Evolutionary conservation across 2,888 invertebrate genomes (phyloP), one percentile per base, ranked within the genome.

Genomic region (Lycia hirtaria): DNA sequence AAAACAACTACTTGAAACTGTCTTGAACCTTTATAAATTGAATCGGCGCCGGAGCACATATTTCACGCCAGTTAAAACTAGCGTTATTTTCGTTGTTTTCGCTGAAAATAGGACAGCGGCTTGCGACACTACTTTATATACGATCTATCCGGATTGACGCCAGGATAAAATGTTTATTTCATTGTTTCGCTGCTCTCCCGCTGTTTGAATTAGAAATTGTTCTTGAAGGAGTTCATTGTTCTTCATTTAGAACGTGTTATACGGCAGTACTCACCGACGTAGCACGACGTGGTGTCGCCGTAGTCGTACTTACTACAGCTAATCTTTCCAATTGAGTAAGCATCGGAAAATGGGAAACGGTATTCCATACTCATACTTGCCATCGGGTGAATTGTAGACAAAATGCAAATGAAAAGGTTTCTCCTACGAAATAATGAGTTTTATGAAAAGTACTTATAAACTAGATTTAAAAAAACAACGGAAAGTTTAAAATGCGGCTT

Each of bases 41-140:
- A 9, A 33, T 33, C 17, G 6, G 33, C 12, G 33, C 24, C 28
- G 19, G 41, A 37, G 35, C 19, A 43, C 32, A 50, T 50, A 32
- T 7, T 32, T 37, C 37, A 33, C 15, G 15, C 28, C 32, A 32
- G 44, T 44, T 50, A 50, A 50, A 50, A 48, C 35, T 41, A 49
- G 38, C 32, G 6, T 15, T 5, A 30, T 19, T 44, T 54, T 32
- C 28, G 24, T 58, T 54, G 53, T 40, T 40, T 40, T 22, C 14
- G n/a, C 32, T 19, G 17, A 19, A 58, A 58, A 45, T 58, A 44
- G 57, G 44, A 14, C 52, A 37, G 15, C 38, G 12, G 7, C 15
- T 53, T 41, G 35, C 33, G 35, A 28, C 35, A 55, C 28, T 30
- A 28, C 28, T 53, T 44, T 44, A 30, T 37, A 37, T 14, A 17